Evolutionary conservation across 2,888 invertebrate species (phyloP), one percentile per base, ranked within the genome.

Genomic region (Drosophila anceps): DNA sequence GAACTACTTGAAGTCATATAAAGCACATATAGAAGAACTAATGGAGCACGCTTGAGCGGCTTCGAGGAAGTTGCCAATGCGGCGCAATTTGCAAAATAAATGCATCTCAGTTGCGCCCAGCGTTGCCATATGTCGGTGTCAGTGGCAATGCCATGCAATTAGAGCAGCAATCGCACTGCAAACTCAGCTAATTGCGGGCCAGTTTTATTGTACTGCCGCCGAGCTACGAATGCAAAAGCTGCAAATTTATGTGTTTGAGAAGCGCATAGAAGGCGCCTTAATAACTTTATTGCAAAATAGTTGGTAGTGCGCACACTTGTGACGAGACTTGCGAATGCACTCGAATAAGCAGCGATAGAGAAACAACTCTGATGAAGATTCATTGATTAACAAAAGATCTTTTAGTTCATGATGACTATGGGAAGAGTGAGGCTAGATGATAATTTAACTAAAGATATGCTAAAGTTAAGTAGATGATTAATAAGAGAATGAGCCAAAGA

Each of bases 121-220:
- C 65, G 74, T 76, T 79, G 76, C 76, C 76, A 74, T 59, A 79
- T 68, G 54, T 54, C n/a, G 58, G 58, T 37, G 37, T 44, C 35
- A 59, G 59, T 48, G 46, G 35, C 35, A 59, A 46, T 54, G 54
- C 48, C 27, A n/a, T 50, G 55, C 71, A 70, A 70, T 61, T 57
- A 57, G 6, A 41, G 24, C 48, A 18, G 39, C 58, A 69, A 75
- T 61, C 54, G 53, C 43, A 46, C 24, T 51, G 73, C 48, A 68
- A 73, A 67, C 48, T 59, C 48, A 39, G 4, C 55, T 60, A 82
- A 81, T 83, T 73, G 84, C 63, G 43, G 58, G 18, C 46, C 46
- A 24, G 9, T 44, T 51, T 54, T 63, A 73, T 61, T 67, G 60
- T 43, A 37, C 9, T 29, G 76, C 43, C 37, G 54, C 18, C 37